Percentiles rank a stretch among this genome's conserved stretches.
phyloP scores from a whole-genome alignment of 2,888 invertebrate genomes.

The Nowickia ferox region DNA sequence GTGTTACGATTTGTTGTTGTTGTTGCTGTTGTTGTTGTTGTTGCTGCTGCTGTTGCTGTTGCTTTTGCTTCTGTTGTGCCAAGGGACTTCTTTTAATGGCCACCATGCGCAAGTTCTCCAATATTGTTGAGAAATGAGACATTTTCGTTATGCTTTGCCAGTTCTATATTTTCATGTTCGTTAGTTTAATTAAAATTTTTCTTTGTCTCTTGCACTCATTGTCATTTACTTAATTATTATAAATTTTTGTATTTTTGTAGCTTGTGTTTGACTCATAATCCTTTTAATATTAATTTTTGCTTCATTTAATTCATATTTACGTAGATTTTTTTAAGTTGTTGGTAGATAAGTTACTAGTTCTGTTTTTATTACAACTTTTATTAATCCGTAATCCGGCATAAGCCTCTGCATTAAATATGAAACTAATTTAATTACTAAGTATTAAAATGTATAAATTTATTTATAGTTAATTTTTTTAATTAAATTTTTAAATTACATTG shows the following conservation, averaged over 20 bases:
- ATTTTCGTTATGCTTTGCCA: constrained; percentile 75
- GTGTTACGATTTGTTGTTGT: constrained; percentile 27
- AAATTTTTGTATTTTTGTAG: constrained; percentile 3
- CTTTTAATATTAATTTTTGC: constrained; percentile 5
- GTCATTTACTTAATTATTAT: not conserved
- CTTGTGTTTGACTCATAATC: not conserved
- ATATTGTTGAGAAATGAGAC: constrained; percentile 82
- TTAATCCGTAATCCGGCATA: constrained; percentile 38
- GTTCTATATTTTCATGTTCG: constrained; percentile 7
- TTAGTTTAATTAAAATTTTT: not conserved
- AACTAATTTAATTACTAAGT: not conserved
- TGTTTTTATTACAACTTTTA: constrained; percentile 30
- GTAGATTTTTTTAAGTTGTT: not conserved
- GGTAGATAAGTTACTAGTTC: constrained; percentile 29
- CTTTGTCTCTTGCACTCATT: not conserved
- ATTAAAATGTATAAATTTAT: not conserved
- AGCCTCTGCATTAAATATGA: not conserved
- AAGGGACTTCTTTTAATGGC: constrained; percentile 77
- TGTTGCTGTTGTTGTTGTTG: constrained; percentile 63
- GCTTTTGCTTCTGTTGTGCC: constrained; percentile 68
- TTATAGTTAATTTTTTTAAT: too few relatives aligned
- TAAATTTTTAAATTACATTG: too few relatives aligned
- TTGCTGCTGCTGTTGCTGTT: constrained; percentile 64
- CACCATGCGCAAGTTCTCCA: constrained; percentile 82
- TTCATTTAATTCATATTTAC: constrained; percentile 40